Conservation (phyloP, 2,888 invertebrate species). For the Leptinotarsa haldemani region DNA sequence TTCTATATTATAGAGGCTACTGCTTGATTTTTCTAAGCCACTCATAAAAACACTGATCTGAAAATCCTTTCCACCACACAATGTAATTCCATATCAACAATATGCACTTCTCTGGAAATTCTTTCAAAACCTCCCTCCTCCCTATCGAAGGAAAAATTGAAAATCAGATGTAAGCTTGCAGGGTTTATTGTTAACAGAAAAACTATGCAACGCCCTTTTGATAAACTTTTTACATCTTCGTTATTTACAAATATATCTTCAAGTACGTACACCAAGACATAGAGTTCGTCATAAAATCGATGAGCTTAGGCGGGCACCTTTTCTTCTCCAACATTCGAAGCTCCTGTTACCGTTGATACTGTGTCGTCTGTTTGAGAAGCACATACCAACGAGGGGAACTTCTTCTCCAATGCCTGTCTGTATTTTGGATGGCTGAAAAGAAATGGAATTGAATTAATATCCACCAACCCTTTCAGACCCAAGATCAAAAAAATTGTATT, state of each 20-base stretch:
- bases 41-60: no score
- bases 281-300: conserved; percentile 20
- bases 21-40: no score
- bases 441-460: conserved; percentile 23
- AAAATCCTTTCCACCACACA: no score
- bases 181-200: conserved; percentile 55
- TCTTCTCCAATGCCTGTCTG: conserved; percentile 79
- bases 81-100: no score
- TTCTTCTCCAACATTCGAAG: conserved; percentile 75
- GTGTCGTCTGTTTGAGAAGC: conserved; percentile 70
- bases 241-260: conserved; percentile 44
- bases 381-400: conserved; percentile 82
- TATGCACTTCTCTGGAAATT: no score
- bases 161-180: conserved; percentile 46
- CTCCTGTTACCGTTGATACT: conserved; percentile 76
- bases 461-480: no score
- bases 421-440: conserved; percentile 81
- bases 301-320: conserved; percentile 71
- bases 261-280: conserved; percentile 39
- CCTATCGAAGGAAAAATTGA: no score
- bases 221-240: conserved; percentile 26
- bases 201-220: conserved; percentile 44
- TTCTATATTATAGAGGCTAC: no score
- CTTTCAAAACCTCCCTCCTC: no score
- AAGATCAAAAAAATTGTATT: no score